Percentiles rank a stretch among this genome's conserved stretches.
phyloP scores from a whole-genome alignment of 2,888 invertebrate genomes.

The Drosophila maculinotata region DNA sequence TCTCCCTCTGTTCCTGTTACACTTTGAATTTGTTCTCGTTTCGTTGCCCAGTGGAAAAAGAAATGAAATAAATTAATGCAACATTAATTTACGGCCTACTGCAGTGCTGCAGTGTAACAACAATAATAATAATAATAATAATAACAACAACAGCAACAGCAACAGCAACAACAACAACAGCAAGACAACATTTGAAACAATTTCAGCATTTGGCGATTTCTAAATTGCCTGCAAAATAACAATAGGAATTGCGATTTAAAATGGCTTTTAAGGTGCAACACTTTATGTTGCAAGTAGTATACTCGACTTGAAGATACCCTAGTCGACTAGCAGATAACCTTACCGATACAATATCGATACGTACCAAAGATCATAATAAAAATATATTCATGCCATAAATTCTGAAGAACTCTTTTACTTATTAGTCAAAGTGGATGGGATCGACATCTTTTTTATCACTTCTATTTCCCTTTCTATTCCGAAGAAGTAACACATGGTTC shows the following conservation, averaged over 20 bases:
- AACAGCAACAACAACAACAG: conserved; percentile 6
- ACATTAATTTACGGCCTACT: conserved; percentile 77
- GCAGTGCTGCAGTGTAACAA: conserved; percentile 64
- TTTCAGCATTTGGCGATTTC: conserved; percentile 19
- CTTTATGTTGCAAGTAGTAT: no score
- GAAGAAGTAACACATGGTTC: neutral
- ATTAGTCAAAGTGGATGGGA: conserved; percentile 13
- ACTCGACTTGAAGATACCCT: no score
- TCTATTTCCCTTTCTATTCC: neutral
- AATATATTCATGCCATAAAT: conserved; percentile 3
- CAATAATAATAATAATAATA: no score
- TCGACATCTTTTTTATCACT: conserved; percentile 4
- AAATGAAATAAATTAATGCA: conserved; percentile 76
- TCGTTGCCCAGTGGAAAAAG: conserved; percentile 24
- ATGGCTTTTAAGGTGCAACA: neutral
- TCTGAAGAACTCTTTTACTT: neutral
- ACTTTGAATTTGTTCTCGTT: conserved; percentile 28
- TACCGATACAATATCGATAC: no score
- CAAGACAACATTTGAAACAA: conserved; percentile 11
- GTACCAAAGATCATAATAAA: no score
- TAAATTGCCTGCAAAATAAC: conserved; percentile 28
- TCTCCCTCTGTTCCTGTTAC: neutral
- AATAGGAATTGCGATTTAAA: conserved; percentile 24
- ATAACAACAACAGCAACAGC: conserved; percentile 17
- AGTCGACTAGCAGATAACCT: no score